Evolutionary conservation across 2,797 vertebrate species (phyloP), one percentile per base, ranked within the genome.

Genomic region (Spizella passerina): DNA sequence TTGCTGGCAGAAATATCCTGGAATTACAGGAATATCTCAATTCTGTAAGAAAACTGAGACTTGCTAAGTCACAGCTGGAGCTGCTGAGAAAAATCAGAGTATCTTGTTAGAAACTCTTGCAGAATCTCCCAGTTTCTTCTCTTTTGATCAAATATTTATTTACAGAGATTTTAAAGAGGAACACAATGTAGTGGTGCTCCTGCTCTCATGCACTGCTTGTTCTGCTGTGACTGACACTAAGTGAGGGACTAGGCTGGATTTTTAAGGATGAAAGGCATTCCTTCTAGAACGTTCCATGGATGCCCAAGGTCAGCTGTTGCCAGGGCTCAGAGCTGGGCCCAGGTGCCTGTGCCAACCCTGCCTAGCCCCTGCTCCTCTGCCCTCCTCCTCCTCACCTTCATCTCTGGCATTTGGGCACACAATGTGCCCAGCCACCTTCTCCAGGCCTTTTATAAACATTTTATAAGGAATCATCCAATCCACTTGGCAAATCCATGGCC

Each of bases 271-370:
- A 12, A 32, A 20, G 14, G 21, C 7, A 29, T 27, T 60, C 41
- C 13, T 1, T 20, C 26, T 30, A 46, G 57, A 55, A 60, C 10
- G 21, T 36, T 70, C 14, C 55, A 36, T 27, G 22, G n/a, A 36
- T n/a, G n/a, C 16, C 30, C 0, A 0, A 34, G 38, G 4, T 21
- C 36, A 50, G 78, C 49, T 1, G 0, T 30, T 49, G 17, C 30
- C n/a, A 69, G 26, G n/a, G 65, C 21, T 52, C 2, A 0, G 36
- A 36, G 70, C 52, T 75, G n/a, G n/a, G 14, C 0, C 21, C 56
- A 16, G 36, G 4, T 4, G 14, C 36, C 24, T 23, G 38, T 30
- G 53, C 46, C 23, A 5, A 12, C 8, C 27, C 19, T 7, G 36
- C 17, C n/a, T n/a, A 66, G 29, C 14, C 41, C 56, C 7, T 32